phyloP scores from a whole-genome alignment of 1,140 invertebrate species.

The Apocrypta bakeri region DNA sequence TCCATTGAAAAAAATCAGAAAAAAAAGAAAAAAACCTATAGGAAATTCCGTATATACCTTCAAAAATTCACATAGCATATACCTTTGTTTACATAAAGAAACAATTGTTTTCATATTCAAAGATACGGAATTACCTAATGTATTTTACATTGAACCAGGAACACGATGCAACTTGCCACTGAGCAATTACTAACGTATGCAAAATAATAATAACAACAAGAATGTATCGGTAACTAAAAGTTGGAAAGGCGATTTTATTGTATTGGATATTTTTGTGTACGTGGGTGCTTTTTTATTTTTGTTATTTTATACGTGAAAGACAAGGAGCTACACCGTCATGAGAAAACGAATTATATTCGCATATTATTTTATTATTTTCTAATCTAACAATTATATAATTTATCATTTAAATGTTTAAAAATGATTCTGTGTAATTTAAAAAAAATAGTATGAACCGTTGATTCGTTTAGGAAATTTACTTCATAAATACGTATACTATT shows the following conservation, averaged over 20 bases:
- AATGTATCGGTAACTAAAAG: not conserved
- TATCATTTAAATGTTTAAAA: no score
- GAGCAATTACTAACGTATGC: slow-evolving; percentile 3
- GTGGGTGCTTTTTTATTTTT: no score
- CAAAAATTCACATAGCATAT: slow-evolving; percentile 50
- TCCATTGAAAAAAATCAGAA: not conserved
- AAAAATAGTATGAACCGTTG: no score
- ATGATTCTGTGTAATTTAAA: no score
- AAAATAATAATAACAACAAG: slow-evolving; percentile 29
- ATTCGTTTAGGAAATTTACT: no score
- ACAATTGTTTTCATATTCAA: not conserved
- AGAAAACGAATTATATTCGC: no score
- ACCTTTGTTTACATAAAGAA: slow-evolving; percentile 4
- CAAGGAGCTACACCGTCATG: slow-evolving; percentile 10
- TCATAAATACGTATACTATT: no score
- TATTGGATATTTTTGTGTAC: not conserved
- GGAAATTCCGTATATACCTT: slow-evolving; percentile 53
- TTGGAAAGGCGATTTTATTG: not conserved
- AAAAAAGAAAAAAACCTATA: slow-evolving; percentile 11
- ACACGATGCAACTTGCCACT: slow-evolving; percentile 33
- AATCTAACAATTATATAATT: not conserved
- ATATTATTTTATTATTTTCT: no score
- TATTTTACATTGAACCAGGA: slow-evolving; percentile 37
- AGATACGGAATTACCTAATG: slow-evolving; percentile 56
- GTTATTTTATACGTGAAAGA: no score